Conservation (phyloP, 1,140 invertebrate genomes). For the Ladona fulva region DNA sequence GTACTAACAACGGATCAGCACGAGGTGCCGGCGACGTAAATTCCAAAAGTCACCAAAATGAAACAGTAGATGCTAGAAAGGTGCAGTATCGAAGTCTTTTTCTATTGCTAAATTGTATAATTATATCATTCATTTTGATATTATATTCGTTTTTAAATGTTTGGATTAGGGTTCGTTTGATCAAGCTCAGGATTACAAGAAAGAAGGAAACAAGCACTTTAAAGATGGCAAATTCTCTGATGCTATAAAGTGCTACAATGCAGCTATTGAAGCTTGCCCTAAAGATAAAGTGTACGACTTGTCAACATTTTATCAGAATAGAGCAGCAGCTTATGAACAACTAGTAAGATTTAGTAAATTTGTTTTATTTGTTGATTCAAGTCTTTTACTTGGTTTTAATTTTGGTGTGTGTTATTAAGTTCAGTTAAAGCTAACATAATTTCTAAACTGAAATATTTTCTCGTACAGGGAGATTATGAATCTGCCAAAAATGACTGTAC, state of each 20-base stretch:
- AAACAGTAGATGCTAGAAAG: constrained; percentile 33
- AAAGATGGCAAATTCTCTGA: constrained; percentile 77
- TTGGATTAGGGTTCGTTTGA: constrained; percentile 31
- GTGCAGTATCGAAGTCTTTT: too few relatives aligned
- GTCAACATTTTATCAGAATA: constrained; percentile 90
- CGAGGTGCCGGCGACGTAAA: constrained; percentile 38
- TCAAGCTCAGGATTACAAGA: constrained; percentile 66
- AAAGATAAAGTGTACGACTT: constrained; percentile 59
- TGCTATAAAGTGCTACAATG: constrained; percentile 78
- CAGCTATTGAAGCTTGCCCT: constrained; percentile 80
- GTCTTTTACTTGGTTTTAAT: not conserved
- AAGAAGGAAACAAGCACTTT: constrained; percentile 80
- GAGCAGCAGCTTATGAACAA: constrained; percentile 90
- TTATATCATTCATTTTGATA: too few relatives aligned
- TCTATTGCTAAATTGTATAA: too few relatives aligned
- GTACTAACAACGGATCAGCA: constrained; percentile 34
- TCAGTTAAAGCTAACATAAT: not conserved
- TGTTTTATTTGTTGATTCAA: not conserved
- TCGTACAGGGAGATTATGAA: constrained; percentile 62
- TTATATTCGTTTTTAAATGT: not conserved
- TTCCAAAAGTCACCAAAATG: constrained; percentile 30
- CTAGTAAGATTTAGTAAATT: constrained; percentile 45
- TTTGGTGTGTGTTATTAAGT: not conserved
- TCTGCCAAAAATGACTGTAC: constrained; percentile 80
- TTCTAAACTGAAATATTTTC: constrained; percentile 18